A percentile compares a stretch with the other conserved stretches of the same genome.
phyloP scores from a whole-genome alignment of 2,888 invertebrate species.

The Itoplectis maculator region DNA sequence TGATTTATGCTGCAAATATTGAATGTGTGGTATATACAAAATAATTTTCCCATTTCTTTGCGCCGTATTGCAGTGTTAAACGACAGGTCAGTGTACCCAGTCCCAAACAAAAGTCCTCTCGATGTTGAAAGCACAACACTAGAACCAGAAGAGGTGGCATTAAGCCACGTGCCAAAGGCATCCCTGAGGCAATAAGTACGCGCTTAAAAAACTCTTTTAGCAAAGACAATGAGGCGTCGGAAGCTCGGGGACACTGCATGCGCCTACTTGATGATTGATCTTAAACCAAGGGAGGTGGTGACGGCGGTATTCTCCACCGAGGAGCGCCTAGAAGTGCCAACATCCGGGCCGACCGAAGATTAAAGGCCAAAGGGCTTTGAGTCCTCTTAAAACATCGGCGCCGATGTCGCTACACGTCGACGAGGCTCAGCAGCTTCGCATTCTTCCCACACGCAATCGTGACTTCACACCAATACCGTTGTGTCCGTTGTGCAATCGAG shows the following conservation, averaged over 20 bases:
- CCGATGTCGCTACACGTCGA: slow-evolving; percentile 15
- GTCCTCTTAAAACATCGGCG: slow-evolving; percentile 50
- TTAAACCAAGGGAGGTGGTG: slow-evolving; percentile 67
- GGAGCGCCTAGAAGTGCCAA: slow-evolving; percentile 70
- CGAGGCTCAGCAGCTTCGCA: not conserved
- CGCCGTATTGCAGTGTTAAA: not conserved
- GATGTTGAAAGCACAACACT: slow-evolving; percentile 54
- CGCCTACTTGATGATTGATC: slow-evolving; percentile 78
- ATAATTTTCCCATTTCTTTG: not conserved
- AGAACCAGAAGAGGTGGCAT: slow-evolving; percentile 47
- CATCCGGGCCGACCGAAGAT: slow-evolving; percentile 75
- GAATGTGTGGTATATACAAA: not conserved
- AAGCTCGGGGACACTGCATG: slow-evolving; percentile 46
- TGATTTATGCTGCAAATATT: no score
- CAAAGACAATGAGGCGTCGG: slow-evolving; percentile 75
- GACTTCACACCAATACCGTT: not conserved
- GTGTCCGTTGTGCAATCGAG: not conserved
- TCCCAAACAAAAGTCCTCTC: slow-evolving; percentile 33
- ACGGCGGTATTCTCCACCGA: slow-evolving; percentile 45
- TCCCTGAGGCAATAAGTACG: slow-evolving; percentile 57
- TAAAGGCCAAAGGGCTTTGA: slow-evolving; percentile 71
- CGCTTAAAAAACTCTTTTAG: slow-evolving; percentile 62
- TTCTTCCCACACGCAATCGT: slow-evolving; percentile 28
- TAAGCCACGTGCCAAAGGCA: slow-evolving; percentile 69
- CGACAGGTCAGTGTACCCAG: slow-evolving; percentile 34